Conservation (phyloP, 2,888 invertebrate genomes). For the Aphodius granarius region DNA sequence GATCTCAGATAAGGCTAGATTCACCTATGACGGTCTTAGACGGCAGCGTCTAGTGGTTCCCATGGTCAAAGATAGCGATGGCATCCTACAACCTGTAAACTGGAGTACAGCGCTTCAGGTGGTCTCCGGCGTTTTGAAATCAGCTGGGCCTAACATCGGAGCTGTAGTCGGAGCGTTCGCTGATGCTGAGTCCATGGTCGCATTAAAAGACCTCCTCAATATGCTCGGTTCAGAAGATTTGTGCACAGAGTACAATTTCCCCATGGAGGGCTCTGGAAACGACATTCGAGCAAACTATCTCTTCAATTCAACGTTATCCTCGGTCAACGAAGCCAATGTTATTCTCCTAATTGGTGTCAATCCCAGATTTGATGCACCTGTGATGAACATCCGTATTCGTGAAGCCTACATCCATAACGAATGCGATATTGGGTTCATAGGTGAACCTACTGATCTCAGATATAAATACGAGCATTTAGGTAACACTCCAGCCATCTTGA, state of each 20-base stretch:
- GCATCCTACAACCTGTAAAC: constrained; percentile 57
- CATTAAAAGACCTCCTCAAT: constrained; percentile 4
- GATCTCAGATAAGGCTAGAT: constrained; percentile 68
- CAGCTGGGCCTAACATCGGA: not conserved
- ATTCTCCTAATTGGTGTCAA: constrained; percentile 4
- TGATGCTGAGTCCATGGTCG: constrained; percentile 10
- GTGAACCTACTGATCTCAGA: not conserved
- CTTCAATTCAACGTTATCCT: not conserved
- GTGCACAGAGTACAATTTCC: constrained; percentile 9
- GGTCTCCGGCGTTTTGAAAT: not conserved
- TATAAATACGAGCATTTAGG: constrained; percentile 1
- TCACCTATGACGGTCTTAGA: constrained; percentile 69
- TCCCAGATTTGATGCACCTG: constrained; percentile 3
- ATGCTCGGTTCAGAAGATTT: constrained; percentile 4
- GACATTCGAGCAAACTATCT: not conserved
- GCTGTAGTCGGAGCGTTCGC: not conserved
- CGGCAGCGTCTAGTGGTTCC: constrained; percentile 65
- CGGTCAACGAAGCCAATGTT: not conserved
- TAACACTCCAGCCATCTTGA: not conserved
- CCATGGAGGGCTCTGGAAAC: constrained; percentile 3
- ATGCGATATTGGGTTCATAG: constrained; percentile 4
- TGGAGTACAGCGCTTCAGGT: constrained; percentile 63
- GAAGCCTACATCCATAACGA: constrained; percentile 2
- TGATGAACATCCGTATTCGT: constrained; percentile 4
- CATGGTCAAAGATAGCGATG: constrained; percentile 57